Base-by-base conservation (phyloP, 2,888 invertebrate species). In the Blera fallax region DNA sequence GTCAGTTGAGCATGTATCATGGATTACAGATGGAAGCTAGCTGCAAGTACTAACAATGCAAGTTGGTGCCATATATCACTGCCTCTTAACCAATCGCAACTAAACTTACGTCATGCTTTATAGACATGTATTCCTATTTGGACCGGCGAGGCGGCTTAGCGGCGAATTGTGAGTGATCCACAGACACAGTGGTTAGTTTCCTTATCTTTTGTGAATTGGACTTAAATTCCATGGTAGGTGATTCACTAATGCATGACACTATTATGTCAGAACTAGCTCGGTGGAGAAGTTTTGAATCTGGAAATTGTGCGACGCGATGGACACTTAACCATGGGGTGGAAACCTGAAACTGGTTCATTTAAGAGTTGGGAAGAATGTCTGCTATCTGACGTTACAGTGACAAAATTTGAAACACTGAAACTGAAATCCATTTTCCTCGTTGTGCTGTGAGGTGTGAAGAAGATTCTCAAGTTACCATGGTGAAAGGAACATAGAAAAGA, bases 391-490 rank as follows among this genome's bases (percentile, higher is more conserved):
- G 62, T 52, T 34, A 69, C 54, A 69, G 58, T 84, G 84, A 79
- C 80, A 80, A 79, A 74, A 69, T 69, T 62, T 60, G 32, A 69
- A 79, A 60, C 62, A 74, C 67, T 74, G 84, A 80, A 84, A 84
- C 58, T 58, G 74, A 84, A 84, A 84, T 80, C 80, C 58, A 74
- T 74, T 84, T 74, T 81, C 81, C 80, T 77, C 76, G 56, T 80
- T 85, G 85, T 67, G 76, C 81, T 65, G 21, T 58, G 65, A 72
- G 40, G 52, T 81, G 76, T 85, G 76, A 58, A 70, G 76, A 80
- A 81, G 72, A 81, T 72, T 85, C 85, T 81, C 72, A 48, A 72
- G 72, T 85, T 85, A 72, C 79, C 37, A 34, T 77, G 74, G 81
- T 72, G 76, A 81, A 85, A 85, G 85, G 81, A 72, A 50, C 43